phyloP scores from a whole-genome alignment of 2,113 vertebrate genomes.

The Scomber japonicus region DNA sequence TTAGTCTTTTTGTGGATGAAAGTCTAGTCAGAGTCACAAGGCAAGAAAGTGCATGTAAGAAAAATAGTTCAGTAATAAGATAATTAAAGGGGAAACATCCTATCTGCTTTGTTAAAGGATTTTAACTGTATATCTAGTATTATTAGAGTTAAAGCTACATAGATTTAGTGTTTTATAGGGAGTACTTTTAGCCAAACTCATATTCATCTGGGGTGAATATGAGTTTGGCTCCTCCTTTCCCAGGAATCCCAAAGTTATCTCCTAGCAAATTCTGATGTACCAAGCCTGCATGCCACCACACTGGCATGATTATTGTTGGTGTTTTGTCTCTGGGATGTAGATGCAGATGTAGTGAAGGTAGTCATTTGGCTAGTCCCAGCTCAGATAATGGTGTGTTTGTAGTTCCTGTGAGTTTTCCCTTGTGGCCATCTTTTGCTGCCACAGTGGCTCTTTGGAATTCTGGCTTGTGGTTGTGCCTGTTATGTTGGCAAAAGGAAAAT shows the following conservation, averaged over 20 bases:
- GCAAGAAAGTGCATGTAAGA: constrained; percentile 31
- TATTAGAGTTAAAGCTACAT: constrained; percentile 16
- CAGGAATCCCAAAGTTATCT: constrained; percentile 23
- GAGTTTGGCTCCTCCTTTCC: constrained; percentile 27
- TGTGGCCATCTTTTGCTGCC: constrained; percentile 35
- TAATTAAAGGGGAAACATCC: constrained; percentile 16
- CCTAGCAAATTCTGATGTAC: constrained; percentile 1
- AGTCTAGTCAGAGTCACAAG: constrained; percentile 55
- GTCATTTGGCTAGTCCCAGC: constrained; percentile 58
- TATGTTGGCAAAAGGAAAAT: constrained; percentile 33
- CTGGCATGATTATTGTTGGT: constrained; percentile 33
- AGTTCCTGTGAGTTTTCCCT: constrained; percentile 55
- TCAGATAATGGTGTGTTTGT: constrained; percentile 69
- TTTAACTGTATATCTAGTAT: constrained; percentile 15
- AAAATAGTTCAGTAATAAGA: constrained; percentile 32
- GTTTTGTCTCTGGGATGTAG: constrained; percentile 40
- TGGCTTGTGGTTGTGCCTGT: constrained; percentile 48
- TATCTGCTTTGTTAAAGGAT: neutral
- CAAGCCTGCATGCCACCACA: constrained; percentile 12
- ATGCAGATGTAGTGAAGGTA: constrained; percentile 51
- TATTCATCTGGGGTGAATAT: constrained; percentile 10
- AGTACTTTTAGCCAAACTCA: constrained; percentile 2
- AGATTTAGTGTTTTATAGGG: constrained; percentile 19
- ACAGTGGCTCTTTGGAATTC: constrained; percentile 51
- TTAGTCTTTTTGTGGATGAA: constrained; percentile 45